These are phyloP conservation scores for Podocnemis expansa DNA, from an alignment of 2,113 vertebrate species.

Conservation along the genomic window DNA sequence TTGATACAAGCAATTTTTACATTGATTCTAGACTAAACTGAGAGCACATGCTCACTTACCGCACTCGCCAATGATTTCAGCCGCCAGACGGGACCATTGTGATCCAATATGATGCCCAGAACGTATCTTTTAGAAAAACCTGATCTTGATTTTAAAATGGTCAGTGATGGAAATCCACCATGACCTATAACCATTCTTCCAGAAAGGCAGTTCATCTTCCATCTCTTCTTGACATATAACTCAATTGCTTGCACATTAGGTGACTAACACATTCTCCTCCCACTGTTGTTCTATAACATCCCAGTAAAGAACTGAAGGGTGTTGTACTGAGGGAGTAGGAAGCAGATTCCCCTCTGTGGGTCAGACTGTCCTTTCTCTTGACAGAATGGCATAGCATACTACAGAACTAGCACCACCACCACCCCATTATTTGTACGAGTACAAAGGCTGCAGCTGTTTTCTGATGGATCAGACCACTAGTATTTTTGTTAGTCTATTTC, in stretches of 20 bases:
- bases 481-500: background rate
- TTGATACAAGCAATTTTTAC: background rate
- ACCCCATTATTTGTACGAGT: background rate
- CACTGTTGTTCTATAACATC: background rate
- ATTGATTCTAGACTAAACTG: too few species aligned
- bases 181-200: background rate
- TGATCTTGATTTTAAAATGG: background rate
- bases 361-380: background rate
- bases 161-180: background rate
- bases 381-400: background rate
- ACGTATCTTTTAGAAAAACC: background rate
- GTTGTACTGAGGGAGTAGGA: background rate
- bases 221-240: background rate
- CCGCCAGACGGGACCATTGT: background rate
- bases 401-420: accelerated
- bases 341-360: background rate
- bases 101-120: background rate
- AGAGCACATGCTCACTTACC: too few species aligned
- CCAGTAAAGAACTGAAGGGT: background rate
- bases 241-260: background rate
- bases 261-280: background rate
- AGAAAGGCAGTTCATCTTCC: background rate
- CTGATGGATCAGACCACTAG: background rate
- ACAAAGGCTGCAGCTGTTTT: background rate
- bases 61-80: too few species aligned